Evolutionary conservation across 2,888 invertebrate species (phyloP).

Genomic region (Gymnosoma rotundatum): DNA sequence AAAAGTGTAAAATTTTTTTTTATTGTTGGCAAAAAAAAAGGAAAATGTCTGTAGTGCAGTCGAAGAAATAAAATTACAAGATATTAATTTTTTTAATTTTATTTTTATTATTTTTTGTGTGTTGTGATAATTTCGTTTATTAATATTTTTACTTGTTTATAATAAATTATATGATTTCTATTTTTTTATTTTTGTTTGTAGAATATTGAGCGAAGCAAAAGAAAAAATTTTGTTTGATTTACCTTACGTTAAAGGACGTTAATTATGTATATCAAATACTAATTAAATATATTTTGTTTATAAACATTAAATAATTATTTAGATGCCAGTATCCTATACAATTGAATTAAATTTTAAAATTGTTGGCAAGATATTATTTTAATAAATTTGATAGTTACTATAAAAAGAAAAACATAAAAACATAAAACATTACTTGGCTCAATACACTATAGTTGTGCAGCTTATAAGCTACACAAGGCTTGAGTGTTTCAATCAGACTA

Average conservation of each 20-base stretch:
- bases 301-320: slow-evolving; percentile 24
- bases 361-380: slow-evolving; percentile 66
- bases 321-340: slow-evolving; percentile 44
- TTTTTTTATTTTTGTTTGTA: slow-evolving; percentile 31
- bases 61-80: neutral
- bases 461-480: neutral
- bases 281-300: slow-evolving; percentile 25
- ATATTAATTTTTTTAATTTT: slow-evolving; percentile 5
- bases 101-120: slow-evolving; percentile 36
- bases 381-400: slow-evolving; percentile 27
- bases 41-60: no score
- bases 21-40: no score
- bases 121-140: slow-evolving; percentile 65
- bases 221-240: slow-evolving; percentile 26
- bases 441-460: neutral
- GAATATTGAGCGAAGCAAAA: slow-evolving; percentile 66
- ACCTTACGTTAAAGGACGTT: slow-evolving; percentile 45
- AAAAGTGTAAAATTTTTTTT: no score
- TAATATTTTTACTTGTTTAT: slow-evolving; percentile 63
- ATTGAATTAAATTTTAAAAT: slow-evolving; percentile 50
- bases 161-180: slow-evolving; percentile 36
- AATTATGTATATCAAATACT: slow-evolving; percentile 34
- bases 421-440: neutral
- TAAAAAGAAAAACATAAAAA: neutral
- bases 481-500: neutral